Evolutionary conservation across 2,113 vertebrate genomes (phyloP), one percentile per base, ranked within the genome.

Genomic region (Myiagra hebetior): DNA sequence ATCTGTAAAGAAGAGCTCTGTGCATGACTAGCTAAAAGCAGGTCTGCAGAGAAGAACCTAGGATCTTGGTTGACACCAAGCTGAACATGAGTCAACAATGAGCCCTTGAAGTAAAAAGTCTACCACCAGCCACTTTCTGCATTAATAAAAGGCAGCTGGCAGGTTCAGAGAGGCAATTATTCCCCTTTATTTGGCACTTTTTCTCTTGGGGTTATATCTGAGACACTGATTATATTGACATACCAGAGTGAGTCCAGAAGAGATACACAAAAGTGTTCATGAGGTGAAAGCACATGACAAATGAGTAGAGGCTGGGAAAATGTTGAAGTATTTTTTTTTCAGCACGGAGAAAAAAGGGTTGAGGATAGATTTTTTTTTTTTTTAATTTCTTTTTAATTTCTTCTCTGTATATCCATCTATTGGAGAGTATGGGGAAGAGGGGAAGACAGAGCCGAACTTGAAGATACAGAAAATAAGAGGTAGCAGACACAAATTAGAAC

Each of bases 401-500:
- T 49, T 46, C 6, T 22, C 24, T 12, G 1, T 47, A 15, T 50
- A 56, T 41, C 2, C 7, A 7, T 17, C 16, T 24, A 2, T 39
- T 62, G 19, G 11, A 37, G 3, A 52, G 5, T 50, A 20, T 6
- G 0, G 1, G 19, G 8, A 76, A 81, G 30, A 76, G 0, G 1
- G 22, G 13, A 76, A 81, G 30, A 72, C 9, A 41, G 6, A 41
- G 10, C 14, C 31, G n/a, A 20, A 44, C 35, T 67, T 72, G 57
- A 59, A 57, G 42, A 42, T 37, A 27, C 7, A 56, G 33, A 62
- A 65, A 42, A 15, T 41, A 62, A 81, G 30, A 77, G 13, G 14
- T n/a, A n/a, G 53, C 15, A 76, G 26, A 21, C 4, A 37, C 2
- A 57, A 85, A 77, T 19, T 73, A 68, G 31, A 85, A 53, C 15